Base-by-base conservation (phyloP, 2,113 vertebrate genomes). In the Boleophthalmus pectinirostris region DNA sequence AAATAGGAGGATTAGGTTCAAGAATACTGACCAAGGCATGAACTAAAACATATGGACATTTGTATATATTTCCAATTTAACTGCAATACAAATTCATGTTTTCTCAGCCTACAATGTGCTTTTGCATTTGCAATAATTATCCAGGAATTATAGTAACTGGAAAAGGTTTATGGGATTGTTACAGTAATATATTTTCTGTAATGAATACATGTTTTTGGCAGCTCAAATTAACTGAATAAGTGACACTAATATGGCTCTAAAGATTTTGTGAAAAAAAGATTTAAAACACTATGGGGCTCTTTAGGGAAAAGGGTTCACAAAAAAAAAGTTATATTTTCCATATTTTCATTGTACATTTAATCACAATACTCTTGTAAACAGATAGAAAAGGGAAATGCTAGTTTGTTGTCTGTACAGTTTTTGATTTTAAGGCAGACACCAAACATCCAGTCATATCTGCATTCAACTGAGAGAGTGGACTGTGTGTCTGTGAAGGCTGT, bases 321-420 rank as follows among this genome's bases (percentile, higher is more conserved):
- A 81, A 71, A n/a, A 80, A 45, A 66, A 70, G 80, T 86, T 72
- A 89, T 85, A 87, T 76, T 33, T 81, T 73, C 74, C 76, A 88
- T 87, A 77, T 82, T 84, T 87, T 87, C 74, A 76, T 83, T 82
- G 83, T 57, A 91, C 86, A 85, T 79, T 71, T 70, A 88, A 74
- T 87, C 79, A 94, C 81, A 43, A 94, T 82, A 93, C 88, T 89
- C 77, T 92, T 92, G 65, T 90, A 92, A 94, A 93, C 89, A 91
- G 90, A 93, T 74, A 90, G 77, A 91, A 90, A 84, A 81, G 71
- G 83, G 85, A 90, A 38, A 70, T 66, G 45, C 33, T 45, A 61
- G 61, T 76, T 71, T 53, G 56, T 33, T 51, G 70, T 81, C 81
- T 87, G 70, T 87, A 90, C 88, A 90, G 63, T 64, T 80, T 85